Percentiles rank a stretch among this genome's conserved stretches.
Conservation (phyloP, 2,888 invertebrate species). For the Gisinianus flammeolus region DNA sequence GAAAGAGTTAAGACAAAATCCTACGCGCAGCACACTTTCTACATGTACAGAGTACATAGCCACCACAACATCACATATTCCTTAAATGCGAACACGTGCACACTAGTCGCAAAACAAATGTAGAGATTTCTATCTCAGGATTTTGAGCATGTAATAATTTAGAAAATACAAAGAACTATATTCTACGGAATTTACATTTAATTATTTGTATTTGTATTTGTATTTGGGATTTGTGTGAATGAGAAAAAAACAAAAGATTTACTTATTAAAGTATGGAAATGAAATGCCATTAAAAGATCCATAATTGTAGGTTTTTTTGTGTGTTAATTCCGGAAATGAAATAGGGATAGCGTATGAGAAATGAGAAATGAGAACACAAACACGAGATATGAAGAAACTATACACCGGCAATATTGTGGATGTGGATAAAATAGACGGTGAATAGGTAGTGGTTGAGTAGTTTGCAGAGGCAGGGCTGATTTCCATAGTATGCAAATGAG, state of each 20-base stretch:
- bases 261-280: neutral
- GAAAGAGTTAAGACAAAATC: no score
- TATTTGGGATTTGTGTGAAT: neutral
- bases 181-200: no score
- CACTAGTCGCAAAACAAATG: neutral
- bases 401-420: neutral
- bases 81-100: neutral
- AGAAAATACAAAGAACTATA: no score
- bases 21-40: no score
- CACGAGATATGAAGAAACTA: neutral
- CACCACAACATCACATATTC: no score
- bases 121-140: no score
- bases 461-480: slow-evolving; percentile 33
- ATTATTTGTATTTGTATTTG: neutral
- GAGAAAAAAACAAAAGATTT: neutral
- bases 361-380: no score
- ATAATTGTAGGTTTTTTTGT: neutral
- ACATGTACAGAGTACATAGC: no score
- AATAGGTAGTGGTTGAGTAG: neutral
- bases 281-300: slow-evolving; percentile 5
- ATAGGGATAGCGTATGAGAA: no score
- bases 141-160: no score
- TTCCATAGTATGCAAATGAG: slow-evolving; percentile 37
- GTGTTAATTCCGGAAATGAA: no score
- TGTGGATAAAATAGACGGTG: neutral